Conservation (phyloP, 2,797 vertebrate species). For the Sebastes miniatus region DNA sequence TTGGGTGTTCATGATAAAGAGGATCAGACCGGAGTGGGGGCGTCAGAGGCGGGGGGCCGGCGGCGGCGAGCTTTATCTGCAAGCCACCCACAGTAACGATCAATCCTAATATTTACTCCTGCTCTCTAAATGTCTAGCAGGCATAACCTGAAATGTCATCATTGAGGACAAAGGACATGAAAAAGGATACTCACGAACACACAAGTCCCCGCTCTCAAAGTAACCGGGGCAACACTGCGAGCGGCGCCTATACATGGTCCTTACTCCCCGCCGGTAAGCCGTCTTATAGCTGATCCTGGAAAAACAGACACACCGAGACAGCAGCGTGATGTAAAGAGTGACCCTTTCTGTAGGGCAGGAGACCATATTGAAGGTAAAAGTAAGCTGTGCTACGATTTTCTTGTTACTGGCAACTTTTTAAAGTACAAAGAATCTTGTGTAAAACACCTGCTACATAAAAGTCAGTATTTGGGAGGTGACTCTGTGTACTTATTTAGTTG, state of each 20-base stretch:
- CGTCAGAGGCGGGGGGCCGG: neutral
- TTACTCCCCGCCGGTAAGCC: conserved; percentile 92
- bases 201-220: conserved; percentile 94
- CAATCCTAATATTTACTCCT: conserved; percentile 46
- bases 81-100: conserved; percentile 22
- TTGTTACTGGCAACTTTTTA: conserved; percentile 13
- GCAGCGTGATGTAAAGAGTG: conserved; percentile 39
- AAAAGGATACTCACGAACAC: conserved; percentile 88
- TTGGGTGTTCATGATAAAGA: conserved; percentile 16
- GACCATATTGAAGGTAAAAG: conserved; percentile 15
- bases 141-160: conserved; percentile 51
- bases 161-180: conserved; percentile 36
- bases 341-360: conserved; percentile 59
- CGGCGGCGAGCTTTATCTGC: conserved; percentile 17
- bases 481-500: conserved; percentile 34
- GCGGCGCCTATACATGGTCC: conserved; percentile 96
- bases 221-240: conserved; percentile 98
- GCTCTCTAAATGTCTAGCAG: conserved; percentile 30
- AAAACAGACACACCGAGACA: conserved; percentile 56
- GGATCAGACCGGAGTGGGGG: neutral
- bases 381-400: neutral
- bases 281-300: conserved; percentile 98
- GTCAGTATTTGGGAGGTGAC: conserved; percentile 25
- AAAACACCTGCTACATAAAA: conserved; percentile 20
- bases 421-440: conserved; percentile 5